Conservation (phyloP, 2,888 invertebrate genomes). For the Aricia artaxerxes region DNA sequence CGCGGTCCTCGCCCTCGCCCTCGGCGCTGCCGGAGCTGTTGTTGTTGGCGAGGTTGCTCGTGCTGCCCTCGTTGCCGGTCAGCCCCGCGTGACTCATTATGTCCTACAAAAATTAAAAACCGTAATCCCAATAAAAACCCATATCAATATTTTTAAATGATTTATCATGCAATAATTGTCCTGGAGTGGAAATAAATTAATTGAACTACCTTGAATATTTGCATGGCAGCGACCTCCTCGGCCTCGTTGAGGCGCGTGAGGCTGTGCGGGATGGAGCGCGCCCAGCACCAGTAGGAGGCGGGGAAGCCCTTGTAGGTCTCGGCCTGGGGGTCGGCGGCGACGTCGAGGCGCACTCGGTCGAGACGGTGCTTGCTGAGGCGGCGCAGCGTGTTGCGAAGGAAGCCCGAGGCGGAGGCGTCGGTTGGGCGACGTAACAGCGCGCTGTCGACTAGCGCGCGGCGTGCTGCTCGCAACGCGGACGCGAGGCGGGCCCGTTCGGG, state of each 20-base stretch:
- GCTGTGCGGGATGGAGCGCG: slow-evolving; percentile 90
- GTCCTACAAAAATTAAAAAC: slow-evolving; percentile 51
- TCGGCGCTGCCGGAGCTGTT: slow-evolving; percentile 64
- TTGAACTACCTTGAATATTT: slow-evolving; percentile 87
- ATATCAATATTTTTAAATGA: no score
- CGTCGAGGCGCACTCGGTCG: slow-evolving; percentile 82
- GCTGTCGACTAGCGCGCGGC: slow-evolving; percentile 90
- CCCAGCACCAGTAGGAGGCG: slow-evolving; percentile 94
- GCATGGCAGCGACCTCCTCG: slow-evolving; percentile 91
- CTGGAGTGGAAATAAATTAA: neutral
- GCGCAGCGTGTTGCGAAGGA: slow-evolving; percentile 92
- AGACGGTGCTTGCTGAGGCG: slow-evolving; percentile 90
- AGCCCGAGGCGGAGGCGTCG: slow-evolving; percentile 88
- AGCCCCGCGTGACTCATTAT: slow-evolving; percentile 94
- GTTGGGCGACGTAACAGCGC: slow-evolving; percentile 91
- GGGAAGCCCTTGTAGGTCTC: slow-evolving; percentile 94
- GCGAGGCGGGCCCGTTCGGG: slow-evolving; percentile 93
- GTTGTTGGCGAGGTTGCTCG: slow-evolving; percentile 67
- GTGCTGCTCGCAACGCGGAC: slow-evolving; percentile 91
- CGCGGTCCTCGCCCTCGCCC: slow-evolving; percentile 91
- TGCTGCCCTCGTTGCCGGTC: slow-evolving; percentile 74
- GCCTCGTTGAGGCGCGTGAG: slow-evolving; percentile 91
- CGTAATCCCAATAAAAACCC: no score
- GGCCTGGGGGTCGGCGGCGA: slow-evolving; percentile 83
- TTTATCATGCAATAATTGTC: no score